Base-by-base conservation (phyloP, 92 coral and sea anemone genomes). In the Paramuricea clavata region DNA sequence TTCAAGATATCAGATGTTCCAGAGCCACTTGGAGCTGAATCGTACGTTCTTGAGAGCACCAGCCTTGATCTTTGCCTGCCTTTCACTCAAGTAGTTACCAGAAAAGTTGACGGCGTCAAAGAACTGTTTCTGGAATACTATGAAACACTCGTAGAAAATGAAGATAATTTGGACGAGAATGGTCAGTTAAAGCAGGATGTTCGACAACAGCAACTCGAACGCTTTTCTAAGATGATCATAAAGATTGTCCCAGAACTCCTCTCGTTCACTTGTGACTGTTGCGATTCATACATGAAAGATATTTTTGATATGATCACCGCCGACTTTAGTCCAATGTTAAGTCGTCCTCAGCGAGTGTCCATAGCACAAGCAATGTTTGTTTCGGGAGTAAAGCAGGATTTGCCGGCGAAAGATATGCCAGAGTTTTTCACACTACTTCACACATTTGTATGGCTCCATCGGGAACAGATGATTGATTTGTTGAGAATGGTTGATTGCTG, bases 251-350 rank as follows among this genome's bases (percentile, higher is more conserved):
- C 93, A 10, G 95, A 88, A 59, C 87, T 93, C 0, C 1, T 0
- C 36, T 32, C 16, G n/a, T 49, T 6, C 12, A 65, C 72, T 19
- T 65, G 11, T 3, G 39, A 30, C 19, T 28, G 17, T 65, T 12
- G 23, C 25, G 87, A 42, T 16, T 41, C 54, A 10, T 95, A 95
- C 76, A 60, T 95, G 13, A 97, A 95, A 42, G 98, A 95, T 92
- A 54, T 88, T 76, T 90, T 95, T 35, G 98, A 92, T 49, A 71
- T 92, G 44, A 81, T 78, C 60, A 87, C 98, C 21, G 87, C 86
- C 52, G 92, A 82, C 49, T 52, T 95, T 64, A 87, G 89, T 1
- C 44, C 27, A 21, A 68, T 22, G 15, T 68, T 95, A 30, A 15
- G 74, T 16, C 93, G 97, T 22, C 28, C 2, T 0, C 56, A 88